Evolutionary conservation across 2,797 vertebrate species (phyloP).

Genomic region (Rallus crepitans): DNA sequence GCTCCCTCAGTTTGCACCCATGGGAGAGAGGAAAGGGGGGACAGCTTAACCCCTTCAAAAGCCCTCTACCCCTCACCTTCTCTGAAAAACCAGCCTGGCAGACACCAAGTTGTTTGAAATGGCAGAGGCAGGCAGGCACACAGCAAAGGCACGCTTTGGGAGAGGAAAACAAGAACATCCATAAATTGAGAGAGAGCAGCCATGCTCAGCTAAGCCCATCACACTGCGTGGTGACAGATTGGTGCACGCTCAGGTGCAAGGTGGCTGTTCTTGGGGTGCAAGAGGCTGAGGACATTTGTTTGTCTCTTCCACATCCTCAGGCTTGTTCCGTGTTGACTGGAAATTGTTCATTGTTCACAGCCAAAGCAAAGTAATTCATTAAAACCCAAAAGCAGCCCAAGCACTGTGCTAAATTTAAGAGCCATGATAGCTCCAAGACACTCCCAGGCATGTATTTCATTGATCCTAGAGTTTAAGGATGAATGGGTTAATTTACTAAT

Average conservation of each 20-base stretch:
- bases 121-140: not conserved
- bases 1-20: accelerated
- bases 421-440: not conserved
- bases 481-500: slow-evolving; percentile 13
- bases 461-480: not conserved
- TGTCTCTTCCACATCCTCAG: not conserved
- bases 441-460: not conserved
- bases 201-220: not conserved
- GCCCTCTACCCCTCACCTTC: not conserved
- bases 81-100: not conserved
- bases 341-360: not conserved
- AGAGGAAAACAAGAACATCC: not conserved
- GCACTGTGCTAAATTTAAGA: not conserved
- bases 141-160: accelerated
- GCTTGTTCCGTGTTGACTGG: not conserved
- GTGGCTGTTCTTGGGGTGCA: not conserved
- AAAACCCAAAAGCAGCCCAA: not conserved
- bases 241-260: not conserved
- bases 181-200: accelerated
- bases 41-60: not conserved
- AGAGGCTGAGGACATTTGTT: not conserved
- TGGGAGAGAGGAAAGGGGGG: not conserved
- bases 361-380: not conserved
- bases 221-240: not conserved
- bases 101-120: not conserved